Evolutionary conservation across 2,888 invertebrate genomes (phyloP).

Genomic region (Brachyopa scutellaris): DNA sequence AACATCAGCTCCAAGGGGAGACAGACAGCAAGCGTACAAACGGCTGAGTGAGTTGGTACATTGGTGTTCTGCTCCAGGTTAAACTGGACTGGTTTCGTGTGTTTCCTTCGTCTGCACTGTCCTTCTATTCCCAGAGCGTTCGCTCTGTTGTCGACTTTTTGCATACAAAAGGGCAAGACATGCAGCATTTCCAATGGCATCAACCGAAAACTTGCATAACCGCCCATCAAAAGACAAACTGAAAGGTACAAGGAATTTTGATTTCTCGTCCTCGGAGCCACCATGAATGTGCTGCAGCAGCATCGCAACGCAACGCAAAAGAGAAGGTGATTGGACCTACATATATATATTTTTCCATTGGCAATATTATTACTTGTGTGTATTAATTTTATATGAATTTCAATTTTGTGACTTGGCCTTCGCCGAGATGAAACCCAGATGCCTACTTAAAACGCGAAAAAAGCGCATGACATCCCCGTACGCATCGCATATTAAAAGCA

Average conservation of each 20-base stretch:
- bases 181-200: slow-evolving; percentile 65
- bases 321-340: slow-evolving; percentile 41
- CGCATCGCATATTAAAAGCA: slow-evolving; percentile 66
- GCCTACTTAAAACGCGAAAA: slow-evolving; percentile 61
- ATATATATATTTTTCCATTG: slow-evolving; percentile 32
- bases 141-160: background rate
- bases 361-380: slow-evolving; percentile 64
- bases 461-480: slow-evolving; percentile 68
- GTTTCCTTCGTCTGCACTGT: slow-evolving; percentile 16
- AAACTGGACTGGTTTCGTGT: slow-evolving; percentile 61
- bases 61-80: slow-evolving; percentile 43
- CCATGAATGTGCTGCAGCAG: slow-evolving; percentile 50
- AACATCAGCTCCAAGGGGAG: slow-evolving; percentile 30
- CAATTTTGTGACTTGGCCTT: slow-evolving; percentile 50
- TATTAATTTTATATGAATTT: slow-evolving; percentile 64
- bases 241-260: slow-evolving; percentile 72
- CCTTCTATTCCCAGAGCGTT: background rate
- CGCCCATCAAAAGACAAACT: slow-evolving; percentile 72
- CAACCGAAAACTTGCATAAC: slow-evolving; percentile 72
- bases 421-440: slow-evolving; percentile 68
- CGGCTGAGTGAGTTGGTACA: slow-evolving; percentile 43
- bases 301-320: background rate
- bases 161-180: slow-evolving; percentile 59
- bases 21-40: slow-evolving; percentile 38
- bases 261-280: slow-evolving; percentile 68